Evolutionary conservation across 2,888 invertebrate genomes (phyloP).

Genomic region (Eupithecia tripunctaria): DNA sequence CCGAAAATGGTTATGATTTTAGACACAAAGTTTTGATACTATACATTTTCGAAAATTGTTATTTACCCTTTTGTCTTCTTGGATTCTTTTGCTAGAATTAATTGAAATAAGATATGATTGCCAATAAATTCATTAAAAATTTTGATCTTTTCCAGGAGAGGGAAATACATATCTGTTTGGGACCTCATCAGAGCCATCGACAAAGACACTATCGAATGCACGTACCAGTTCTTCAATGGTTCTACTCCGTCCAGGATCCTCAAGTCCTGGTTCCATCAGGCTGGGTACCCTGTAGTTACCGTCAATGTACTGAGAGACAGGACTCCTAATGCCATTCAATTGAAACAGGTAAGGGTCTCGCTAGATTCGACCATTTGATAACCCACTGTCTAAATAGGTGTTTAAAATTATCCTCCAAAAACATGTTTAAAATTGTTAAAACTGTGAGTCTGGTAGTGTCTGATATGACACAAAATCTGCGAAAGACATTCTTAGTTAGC

Average conservation of each 20-base stretch:
- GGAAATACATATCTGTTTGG: conserved; percentile 66
- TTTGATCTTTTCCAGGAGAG: conserved; percentile 61
- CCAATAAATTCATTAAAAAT: too few species aligned
- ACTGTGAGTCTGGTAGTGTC: too few species aligned
- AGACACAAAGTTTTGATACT: too few species aligned
- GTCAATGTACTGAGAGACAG: conserved; percentile 76
- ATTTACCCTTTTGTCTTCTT: too few species aligned
- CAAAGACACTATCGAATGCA: conserved; percentile 70
- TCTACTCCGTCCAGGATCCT: conserved; percentile 78
- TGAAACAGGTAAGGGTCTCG: conserved; percentile 64
- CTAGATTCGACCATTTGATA: background rate
- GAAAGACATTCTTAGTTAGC: too few species aligned
- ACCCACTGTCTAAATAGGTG: background rate
- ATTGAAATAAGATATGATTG: too few species aligned
- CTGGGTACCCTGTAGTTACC: conserved; percentile 87
- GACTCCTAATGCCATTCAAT: conserved; percentile 65
- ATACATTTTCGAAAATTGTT: too few species aligned
- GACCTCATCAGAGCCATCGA: conserved; percentile 70
- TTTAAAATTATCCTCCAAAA: background rate
- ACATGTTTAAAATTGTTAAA: too few species aligned
- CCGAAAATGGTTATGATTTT: too few species aligned
- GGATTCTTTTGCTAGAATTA: too few species aligned
- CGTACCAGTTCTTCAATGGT: conserved; percentile 74
- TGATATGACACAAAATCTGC: too few species aligned
- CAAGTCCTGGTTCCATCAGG: conserved; percentile 86